Conservation (phyloP, 2,888 invertebrate species). For the Pandemis heparana region DNA sequence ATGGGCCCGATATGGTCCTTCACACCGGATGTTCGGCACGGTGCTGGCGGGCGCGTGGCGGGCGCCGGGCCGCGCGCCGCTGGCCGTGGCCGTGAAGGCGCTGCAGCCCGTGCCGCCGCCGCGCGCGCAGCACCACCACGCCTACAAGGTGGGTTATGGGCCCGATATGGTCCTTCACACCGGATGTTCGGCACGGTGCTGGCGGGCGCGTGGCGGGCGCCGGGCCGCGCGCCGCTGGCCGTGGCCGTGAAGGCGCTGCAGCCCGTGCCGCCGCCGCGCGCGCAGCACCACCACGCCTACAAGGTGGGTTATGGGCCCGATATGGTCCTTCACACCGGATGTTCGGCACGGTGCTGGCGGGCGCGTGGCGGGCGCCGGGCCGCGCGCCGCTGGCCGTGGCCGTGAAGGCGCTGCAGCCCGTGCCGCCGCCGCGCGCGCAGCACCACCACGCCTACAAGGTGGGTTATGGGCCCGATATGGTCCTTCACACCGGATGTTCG, state of each 20-base stretch:
- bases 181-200: constrained; percentile 96
- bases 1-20: background rate
- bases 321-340: no score
- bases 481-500: constrained; percentile 84
- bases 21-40: constrained; percentile 90
- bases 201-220: constrained; percentile 88
- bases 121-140: constrained; percentile 57
- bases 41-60: constrained; percentile 94
- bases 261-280: constrained; percentile 92
- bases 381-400: constrained; percentile 89
- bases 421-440: constrained; percentile 88
- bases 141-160: constrained; percentile 69
- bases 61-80: constrained; percentile 58
- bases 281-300: constrained; percentile 66
- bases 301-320: constrained; percentile 60
- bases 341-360: constrained; percentile 98
- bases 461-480: background rate
- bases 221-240: constrained; percentile 75
- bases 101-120: constrained; percentile 96
- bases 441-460: constrained; percentile 73
- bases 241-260: constrained; percentile 98
- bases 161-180: background rate
- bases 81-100: constrained; percentile 97
- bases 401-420: constrained; percentile 98
- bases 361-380: constrained; percentile 82